Percentiles rank a stretch among this genome's conserved stretches.
Conservation (phyloP, 1,140 invertebrate genomes). For the Tetranychus cinnabarinus region DNA sequence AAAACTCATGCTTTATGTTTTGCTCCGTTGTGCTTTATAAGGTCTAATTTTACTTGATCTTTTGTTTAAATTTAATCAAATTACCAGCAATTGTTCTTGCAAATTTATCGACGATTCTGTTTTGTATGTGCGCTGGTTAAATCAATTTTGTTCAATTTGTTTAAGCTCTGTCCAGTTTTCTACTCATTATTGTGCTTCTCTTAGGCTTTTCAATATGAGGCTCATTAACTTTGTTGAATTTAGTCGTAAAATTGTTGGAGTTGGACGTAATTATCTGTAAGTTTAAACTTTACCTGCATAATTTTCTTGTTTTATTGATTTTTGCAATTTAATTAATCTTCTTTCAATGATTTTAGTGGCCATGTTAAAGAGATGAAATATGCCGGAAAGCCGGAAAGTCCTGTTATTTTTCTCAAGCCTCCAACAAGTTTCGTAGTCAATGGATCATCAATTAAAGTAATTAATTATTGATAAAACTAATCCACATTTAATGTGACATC, state of each 20-base stretch:
- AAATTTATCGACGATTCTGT: too few species aligned
- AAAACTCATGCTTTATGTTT: too few species aligned
- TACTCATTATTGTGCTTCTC: too few species aligned
- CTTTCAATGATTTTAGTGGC: background rate
- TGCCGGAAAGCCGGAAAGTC: constrained; percentile 1
- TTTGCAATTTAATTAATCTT: background rate
- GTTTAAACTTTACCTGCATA: background rate
- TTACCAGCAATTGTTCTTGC: too few species aligned
- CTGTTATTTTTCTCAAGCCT: constrained; percentile 9
- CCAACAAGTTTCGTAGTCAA: constrained; percentile 6
- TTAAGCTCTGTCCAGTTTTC: too few species aligned
- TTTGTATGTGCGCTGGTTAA: too few species aligned
- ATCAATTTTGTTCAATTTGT: too few species aligned
- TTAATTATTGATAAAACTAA: background rate
- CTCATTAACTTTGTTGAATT: constrained; percentile 8
- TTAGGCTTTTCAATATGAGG: constrained; percentile 1
- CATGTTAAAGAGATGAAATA: constrained; percentile 7
- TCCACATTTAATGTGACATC: background rate
- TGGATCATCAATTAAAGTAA: constrained; percentile 8
- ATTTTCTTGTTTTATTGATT: background rate
- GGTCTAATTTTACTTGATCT: too few species aligned
- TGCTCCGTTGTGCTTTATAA: too few species aligned
- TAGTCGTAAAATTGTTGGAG: constrained; percentile 8
- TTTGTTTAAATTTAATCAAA: too few species aligned
- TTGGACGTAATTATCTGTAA: constrained; percentile 8